These are phyloP conservation scores for Alouatta palliata DNA, from an alignment of 2,113 vertebrate genomes.

Conservation along the genomic window DNA sequence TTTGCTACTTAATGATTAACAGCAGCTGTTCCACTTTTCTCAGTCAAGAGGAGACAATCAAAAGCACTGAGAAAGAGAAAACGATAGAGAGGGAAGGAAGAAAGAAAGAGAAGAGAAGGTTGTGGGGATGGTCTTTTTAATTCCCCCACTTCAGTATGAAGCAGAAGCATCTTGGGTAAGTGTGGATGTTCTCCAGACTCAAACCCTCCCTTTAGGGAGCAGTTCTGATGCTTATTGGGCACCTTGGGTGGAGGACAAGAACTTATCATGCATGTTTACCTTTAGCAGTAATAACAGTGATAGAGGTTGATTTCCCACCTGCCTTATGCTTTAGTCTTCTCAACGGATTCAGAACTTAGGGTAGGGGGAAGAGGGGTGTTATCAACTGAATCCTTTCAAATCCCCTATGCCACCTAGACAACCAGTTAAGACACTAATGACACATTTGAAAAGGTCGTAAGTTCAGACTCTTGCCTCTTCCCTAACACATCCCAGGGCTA, in stretches of 20 bases:
- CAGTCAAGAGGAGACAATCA: neutral
- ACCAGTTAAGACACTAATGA: neutral
- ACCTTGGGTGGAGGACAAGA: neutral
- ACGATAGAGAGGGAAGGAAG: neutral
- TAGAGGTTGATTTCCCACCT: neutral
- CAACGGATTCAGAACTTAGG: neutral
- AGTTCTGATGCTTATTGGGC: neutral
- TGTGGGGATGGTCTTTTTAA: neutral
- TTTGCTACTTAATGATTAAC: neutral
- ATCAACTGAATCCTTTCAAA: neutral
- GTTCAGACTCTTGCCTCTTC: neutral
- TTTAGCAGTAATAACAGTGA: neutral
- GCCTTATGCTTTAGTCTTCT: slow-evolving; percentile 23
- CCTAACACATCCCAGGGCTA: neutral
- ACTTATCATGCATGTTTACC: neutral
- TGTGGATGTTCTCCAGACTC: neutral
- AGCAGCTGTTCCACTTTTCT: neutral
- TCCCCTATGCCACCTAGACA: neutral
- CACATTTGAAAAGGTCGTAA: neutral
- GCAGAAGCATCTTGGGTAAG: neutral
- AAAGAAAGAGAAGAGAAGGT: neutral
- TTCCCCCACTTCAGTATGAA: neutral
- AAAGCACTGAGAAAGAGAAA: neutral
- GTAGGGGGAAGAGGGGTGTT: neutral
- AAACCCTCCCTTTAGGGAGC: neutral